A percentile compares a stretch with the other conserved stretches of the same genome.
phyloP scores from a whole-genome alignment of 2,888 invertebrate species.

The Coelopa pilipes region DNA sequence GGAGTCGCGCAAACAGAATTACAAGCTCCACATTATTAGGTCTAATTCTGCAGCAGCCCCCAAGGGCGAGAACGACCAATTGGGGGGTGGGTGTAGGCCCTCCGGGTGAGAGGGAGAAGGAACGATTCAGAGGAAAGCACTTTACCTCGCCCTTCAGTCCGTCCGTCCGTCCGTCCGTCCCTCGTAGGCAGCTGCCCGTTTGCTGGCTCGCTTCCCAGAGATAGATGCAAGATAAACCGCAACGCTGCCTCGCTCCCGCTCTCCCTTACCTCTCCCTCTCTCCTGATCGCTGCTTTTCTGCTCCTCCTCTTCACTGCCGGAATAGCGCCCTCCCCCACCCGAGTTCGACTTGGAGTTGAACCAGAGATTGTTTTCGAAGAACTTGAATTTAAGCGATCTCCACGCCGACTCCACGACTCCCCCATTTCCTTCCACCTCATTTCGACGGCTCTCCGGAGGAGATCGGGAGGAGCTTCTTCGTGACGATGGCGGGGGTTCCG shows the following conservation, averaged over 20 bases:
- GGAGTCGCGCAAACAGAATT: conserved; percentile 6
- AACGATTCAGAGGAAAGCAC: not conserved
- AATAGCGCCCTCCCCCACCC: not conserved
- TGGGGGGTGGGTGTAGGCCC: no score
- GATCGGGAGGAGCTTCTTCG: no score
- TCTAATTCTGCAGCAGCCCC: conserved; percentile 29
- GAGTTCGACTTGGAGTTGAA: not conserved
- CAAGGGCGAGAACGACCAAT: conserved; percentile 1
- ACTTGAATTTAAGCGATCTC: conserved; percentile 12
- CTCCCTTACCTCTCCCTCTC: no score
- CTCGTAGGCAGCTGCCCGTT: not conserved
- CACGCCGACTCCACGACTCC: not conserved
- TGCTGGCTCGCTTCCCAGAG: conserved; percentile 23
- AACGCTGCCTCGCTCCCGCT: conserved; percentile 7
- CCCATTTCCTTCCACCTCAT: not conserved
- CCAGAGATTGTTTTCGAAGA: conserved; percentile 20
- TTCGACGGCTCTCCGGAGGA: not conserved
- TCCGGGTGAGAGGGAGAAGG: not conserved
- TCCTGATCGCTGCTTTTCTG: no score
- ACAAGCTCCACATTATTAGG: conserved; percentile 32
- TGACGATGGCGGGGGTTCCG: no score
- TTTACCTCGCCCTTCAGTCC: no score
- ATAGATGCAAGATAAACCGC: conserved; percentile 31
- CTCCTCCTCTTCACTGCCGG: not conserved
- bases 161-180: no score